Evolutionary conservation across 2,888 invertebrate genomes (phyloP), one percentile per base, ranked within the genome.

Genomic region (Dascillus cervinus): DNA sequence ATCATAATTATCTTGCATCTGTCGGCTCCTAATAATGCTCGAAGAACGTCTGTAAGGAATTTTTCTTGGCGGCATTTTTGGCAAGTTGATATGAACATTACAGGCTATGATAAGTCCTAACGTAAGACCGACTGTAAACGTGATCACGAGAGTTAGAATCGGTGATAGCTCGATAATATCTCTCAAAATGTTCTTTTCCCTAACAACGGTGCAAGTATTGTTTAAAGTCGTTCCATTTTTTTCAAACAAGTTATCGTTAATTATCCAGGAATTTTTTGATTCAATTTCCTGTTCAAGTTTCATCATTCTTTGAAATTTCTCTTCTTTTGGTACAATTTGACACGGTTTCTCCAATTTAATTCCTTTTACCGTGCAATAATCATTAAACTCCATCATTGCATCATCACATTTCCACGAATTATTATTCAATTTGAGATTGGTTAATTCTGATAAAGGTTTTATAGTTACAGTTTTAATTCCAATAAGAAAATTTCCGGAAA

Each of bases 401-500:
- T 58, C 55, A 44, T 69, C 70, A 50, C 80, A 80, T 32, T 67
- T 64, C 58, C 72, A 71, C 32, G 69, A 70, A 43, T 78, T 79
- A 39, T 69, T 70, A 12, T 68, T 60, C 2, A 77, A 52, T 47
- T 73, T 69, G 17, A 80, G 46, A 27, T 65, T 55, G 30, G 69
- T 64, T 25, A 79, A 49, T 38, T 67, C 69, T 1, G 55, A 56
- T 22, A 78, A 48, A 0, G 69, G 65, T 29, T 64, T 54, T 3
- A 79, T 58, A 1, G 71, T 63, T 12, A 67, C 66, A 0, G 65
- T 49, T 29, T 62, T 67, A 0, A 79, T 38, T 3, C 71, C 67
- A 8, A 73, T 64, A 39, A 80, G 58, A 40, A 73, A 72, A 50
- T 81, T 81, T 43, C 72, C 70, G 10, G 76, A 72, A 29, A 80